Percentiles rank a stretch among this genome's conserved stretches.
Conservation (phyloP, 2,888 invertebrate genomes). For the Galerucella pusilla region DNA sequence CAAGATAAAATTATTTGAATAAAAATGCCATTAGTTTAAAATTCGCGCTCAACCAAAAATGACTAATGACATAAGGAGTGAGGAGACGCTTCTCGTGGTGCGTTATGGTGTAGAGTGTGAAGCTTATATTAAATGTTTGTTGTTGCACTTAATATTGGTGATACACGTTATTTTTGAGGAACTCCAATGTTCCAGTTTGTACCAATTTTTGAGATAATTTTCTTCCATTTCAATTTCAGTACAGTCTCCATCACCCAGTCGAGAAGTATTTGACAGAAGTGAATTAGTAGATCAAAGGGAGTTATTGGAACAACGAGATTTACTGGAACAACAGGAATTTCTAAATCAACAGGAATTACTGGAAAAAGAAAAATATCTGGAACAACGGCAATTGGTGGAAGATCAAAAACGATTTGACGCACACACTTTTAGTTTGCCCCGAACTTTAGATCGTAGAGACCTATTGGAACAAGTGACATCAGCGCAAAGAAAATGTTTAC, state of each 20-base stretch:
- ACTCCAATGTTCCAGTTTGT: neutral
- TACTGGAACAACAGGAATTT: conserved; percentile 9
- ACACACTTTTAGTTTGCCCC: neutral
- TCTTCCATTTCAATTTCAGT: too few relatives aligned
- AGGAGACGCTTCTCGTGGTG: too few relatives aligned
- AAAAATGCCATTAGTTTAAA: too few relatives aligned
- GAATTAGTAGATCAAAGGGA: conserved; percentile 1
- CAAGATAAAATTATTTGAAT: too few relatives aligned
- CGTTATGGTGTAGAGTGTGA: too few relatives aligned
- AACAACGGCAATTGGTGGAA: neutral
- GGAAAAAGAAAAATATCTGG: neutral
- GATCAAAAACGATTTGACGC: neutral
- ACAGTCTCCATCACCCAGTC: neutral
- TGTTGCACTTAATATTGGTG: too few relatives aligned
- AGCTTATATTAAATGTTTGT: too few relatives aligned
- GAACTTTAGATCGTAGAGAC: neutral
- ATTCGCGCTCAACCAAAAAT: too few relatives aligned
- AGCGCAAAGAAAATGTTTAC: neutral
- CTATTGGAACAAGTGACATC: neutral
- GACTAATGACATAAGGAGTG: too few relatives aligned
- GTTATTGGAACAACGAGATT: conserved; percentile 13
- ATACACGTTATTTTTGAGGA: too few relatives aligned
- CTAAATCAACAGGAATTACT: neutral
- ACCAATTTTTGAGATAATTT: neutral
- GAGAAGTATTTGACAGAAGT: neutral